phyloP scores from a whole-genome alignment of 1,140 invertebrate species.

The Hestina assimilis region DNA sequence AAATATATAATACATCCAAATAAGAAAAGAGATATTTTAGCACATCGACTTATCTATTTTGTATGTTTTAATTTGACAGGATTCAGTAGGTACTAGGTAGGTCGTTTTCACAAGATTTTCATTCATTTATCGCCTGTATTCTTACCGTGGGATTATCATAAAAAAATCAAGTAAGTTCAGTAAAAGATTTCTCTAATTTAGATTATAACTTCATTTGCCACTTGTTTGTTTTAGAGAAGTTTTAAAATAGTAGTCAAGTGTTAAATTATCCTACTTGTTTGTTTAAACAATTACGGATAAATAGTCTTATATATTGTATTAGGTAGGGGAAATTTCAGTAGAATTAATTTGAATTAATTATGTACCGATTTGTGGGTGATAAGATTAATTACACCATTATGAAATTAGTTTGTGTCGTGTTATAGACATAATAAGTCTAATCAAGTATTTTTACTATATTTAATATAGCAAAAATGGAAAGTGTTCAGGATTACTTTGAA shows the following conservation, averaged over 20 bases:
- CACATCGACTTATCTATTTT: no score
- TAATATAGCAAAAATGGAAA: conserved; percentile 22
- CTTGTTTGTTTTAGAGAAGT: no score
- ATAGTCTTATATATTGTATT: not conserved
- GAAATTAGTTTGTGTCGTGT: conserved; percentile 1
- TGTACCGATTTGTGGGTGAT: conserved; percentile 3
- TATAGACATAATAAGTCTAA: not conserved
- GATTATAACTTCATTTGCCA: no score
- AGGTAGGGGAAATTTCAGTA: not conserved
- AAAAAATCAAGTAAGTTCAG: conserved; percentile 4
- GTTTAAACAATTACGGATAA: no score
- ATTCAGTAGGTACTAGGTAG: not conserved
- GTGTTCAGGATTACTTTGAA: conserved; percentile 4
- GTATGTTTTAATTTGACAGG: not conserved
- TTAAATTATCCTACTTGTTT: no score
- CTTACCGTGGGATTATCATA: conserved; percentile 1
- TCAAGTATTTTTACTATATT: no score
- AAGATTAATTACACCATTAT: conserved; percentile 9
- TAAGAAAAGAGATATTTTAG: not conserved
- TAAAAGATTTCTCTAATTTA: not conserved
- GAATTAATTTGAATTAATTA: conserved; percentile 17
- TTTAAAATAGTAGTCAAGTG: no score
- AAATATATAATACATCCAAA: conserved; percentile 8
- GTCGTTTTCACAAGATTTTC: conserved; percentile 18
- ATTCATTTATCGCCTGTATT: not conserved